These are phyloP conservation scores for Etheostoma spectabile DNA, from an alignment of 2,113 vertebrate genomes.

Conservation along the genomic window DNA sequence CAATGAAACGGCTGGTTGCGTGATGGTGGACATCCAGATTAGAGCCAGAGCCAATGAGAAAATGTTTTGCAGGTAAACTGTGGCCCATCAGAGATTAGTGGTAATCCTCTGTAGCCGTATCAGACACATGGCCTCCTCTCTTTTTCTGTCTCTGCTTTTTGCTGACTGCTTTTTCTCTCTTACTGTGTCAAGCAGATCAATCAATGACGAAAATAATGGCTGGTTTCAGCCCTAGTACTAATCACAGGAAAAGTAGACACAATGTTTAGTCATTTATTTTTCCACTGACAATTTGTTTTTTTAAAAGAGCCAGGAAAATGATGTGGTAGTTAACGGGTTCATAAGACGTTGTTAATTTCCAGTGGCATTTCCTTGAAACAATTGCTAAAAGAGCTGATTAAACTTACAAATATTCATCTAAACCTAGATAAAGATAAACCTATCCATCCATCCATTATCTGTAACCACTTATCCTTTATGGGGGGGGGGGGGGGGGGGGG, in stretches of 20 bases:
- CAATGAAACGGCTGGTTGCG: constrained; percentile 58
- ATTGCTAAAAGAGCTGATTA: not conserved
- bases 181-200: not conserved
- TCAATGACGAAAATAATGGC: not conserved
- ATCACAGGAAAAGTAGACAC: not conserved
- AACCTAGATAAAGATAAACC: not conserved
- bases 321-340: not conserved
- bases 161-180: constrained; percentile 26
- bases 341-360: not conserved
- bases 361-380: not conserved
- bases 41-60: constrained; percentile 68
- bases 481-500: too few species aligned
- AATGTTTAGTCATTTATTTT: not conserved
- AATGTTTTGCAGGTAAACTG: constrained; percentile 41
- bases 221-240: not conserved
- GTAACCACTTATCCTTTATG: not conserved
- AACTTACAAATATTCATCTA: not conserved
- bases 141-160: constrained; percentile 9
- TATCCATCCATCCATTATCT: not conserved
- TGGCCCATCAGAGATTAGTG: constrained; percentile 73
- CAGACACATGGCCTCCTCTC: constrained; percentile 45
- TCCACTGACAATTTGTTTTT: not conserved
- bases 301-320: not conserved
- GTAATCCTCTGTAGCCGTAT: constrained; percentile 73
- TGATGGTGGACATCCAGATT: constrained; percentile 61